Evolutionary conservation across 1,140 invertebrate genomes (phyloP).

Genomic region (Liolophura sinensis): DNA sequence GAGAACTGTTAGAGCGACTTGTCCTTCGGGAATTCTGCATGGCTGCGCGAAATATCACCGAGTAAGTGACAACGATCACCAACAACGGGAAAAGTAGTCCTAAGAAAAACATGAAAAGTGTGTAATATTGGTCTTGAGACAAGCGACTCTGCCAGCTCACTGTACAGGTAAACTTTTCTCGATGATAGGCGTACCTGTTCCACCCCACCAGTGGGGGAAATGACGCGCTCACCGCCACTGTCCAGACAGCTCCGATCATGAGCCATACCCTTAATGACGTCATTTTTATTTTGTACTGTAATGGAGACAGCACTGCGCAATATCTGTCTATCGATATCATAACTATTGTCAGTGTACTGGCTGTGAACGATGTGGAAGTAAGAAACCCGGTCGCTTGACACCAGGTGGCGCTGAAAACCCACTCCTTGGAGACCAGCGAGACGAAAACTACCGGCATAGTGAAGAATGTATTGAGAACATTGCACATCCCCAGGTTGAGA

Average conservation of each 20-base stretch:
- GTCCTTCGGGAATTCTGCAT: conserved; percentile 72
- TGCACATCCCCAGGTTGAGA: conserved; percentile 70
- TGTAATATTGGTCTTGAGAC: conserved; percentile 38
- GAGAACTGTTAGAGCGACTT: conserved; percentile 52
- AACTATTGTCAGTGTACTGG: conserved; percentile 72
- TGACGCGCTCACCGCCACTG: conserved; percentile 43
- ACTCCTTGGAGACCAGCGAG: conserved; percentile 46
- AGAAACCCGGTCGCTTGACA: conserved; percentile 63
- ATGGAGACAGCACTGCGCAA: conserved; percentile 69
- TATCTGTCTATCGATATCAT: conserved; percentile 84
- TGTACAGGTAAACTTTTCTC: conserved; percentile 46
- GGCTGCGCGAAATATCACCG: conserved; percentile 73
- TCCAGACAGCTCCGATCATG: conserved; percentile 72
- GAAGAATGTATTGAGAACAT: conserved; percentile 66
- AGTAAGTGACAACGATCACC: conserved; percentile 72
- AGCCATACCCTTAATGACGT: conserved; percentile 72
- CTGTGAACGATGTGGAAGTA: conserved; percentile 62
- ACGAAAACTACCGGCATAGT: conserved; percentile 66
- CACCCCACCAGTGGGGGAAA: conserved; percentile 47
- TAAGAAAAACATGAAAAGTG: conserved; percentile 61
- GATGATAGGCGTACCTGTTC: conserved; percentile 47
- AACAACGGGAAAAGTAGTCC: conserved; percentile 63
- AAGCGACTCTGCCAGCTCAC: conserved; percentile 39
- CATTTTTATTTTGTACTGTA: conserved; percentile 66
- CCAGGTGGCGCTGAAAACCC: conserved; percentile 51